Base-by-base conservation (phyloP, 2,113 vertebrate species). In the Zeus faber region DNA sequence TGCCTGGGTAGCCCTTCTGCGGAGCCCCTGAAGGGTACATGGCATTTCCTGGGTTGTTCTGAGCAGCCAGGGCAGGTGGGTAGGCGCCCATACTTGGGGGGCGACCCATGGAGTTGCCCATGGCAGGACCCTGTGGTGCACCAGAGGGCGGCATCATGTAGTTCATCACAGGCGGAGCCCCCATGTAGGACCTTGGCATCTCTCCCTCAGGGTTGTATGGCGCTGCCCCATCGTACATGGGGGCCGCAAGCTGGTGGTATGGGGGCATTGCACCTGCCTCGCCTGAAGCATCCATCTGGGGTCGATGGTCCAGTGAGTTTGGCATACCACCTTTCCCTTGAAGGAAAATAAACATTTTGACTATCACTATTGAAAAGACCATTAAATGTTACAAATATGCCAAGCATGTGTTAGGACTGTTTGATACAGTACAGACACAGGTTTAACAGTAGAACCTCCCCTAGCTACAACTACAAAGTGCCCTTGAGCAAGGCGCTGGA, bases 241-340 rank as follows among this genome's bases (percentile, higher is more conserved):
- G 80, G 2, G 89, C 87, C 18, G 85, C 81, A 76, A 96, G 87
- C 66, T 91, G 93, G 59, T 93, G 94, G 69, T 96, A 98, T 2
- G 91, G 77, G 1, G 93, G 82, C 84, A 95, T 93, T 22, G 70
- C 66, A 17, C 87, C 88, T 0, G 47, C 61, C 6, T 97, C 96
- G 0, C 77, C 88, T n/a, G 90, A 74, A 46, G 86, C 91, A 72
- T 99, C 95, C 2, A 96, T 87, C 13, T 91, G 68, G 16, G 93
- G 91, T 39, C 94, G 88, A 74, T 92, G 92, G 41, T 93, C 91
- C 80, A 93, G 89, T 0, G 90, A 78, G 62, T 88, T 90, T 62
- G 93, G 90, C 65, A 90, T 82, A 13, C 89, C 82, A 64, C 89
- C 88, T 79, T 97, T 96, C 47, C 94, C 97, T n/a, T 98, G 52